phyloP scores from a whole-genome alignment of 2,888 invertebrate species.

The Drosophila austrosaltans region DNA sequence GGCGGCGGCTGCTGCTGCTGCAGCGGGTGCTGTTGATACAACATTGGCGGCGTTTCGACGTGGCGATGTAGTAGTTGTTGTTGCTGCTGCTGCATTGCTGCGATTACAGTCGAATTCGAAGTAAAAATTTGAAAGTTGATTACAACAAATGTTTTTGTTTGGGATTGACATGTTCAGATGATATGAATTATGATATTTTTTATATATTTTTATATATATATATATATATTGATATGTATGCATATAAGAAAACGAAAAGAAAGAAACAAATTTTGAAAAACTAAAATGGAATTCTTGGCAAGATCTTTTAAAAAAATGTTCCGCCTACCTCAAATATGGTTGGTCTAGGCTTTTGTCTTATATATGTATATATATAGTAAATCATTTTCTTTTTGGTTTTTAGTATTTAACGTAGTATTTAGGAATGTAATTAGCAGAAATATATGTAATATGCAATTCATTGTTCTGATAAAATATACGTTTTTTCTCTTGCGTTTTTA shows the following conservation, averaged over 20 bases:
- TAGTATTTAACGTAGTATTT: slow-evolving; percentile 60
- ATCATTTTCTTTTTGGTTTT: slow-evolving; percentile 17
- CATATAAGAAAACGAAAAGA: not conserved
- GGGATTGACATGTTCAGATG: not conserved
- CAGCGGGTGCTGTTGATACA: slow-evolving; percentile 37
- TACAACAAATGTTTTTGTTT: slow-evolving; percentile 9
- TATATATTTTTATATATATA: no score
- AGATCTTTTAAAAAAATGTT: slow-evolving; percentile 30
- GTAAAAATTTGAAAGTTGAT: slow-evolving; percentile 56
- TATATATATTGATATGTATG: no score
- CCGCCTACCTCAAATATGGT: slow-evolving; percentile 67
- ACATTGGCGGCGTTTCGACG: slow-evolving; percentile 42
- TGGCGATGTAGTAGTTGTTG: slow-evolving; percentile 18
- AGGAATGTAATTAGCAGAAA: slow-evolving; percentile 70
- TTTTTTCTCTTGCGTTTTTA: slow-evolving; percentile 62
- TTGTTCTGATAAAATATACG: slow-evolving; percentile 63
- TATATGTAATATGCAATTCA: slow-evolving; percentile 55
- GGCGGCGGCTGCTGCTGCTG: slow-evolving; percentile 45
- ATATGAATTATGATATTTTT: not conserved
- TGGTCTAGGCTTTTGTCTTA: slow-evolving; percentile 44
- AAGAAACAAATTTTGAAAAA: slow-evolving; percentile 13
- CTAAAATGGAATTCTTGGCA: slow-evolving; percentile 45
- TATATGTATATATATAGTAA: slow-evolving; percentile 5
- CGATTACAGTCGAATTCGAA: slow-evolving; percentile 66
- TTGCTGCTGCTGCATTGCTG: slow-evolving; percentile 22